These are phyloP conservation scores for Apoda limacodes DNA, from an alignment of 2,888 invertebrate species.

Conservation along the genomic window DNA sequence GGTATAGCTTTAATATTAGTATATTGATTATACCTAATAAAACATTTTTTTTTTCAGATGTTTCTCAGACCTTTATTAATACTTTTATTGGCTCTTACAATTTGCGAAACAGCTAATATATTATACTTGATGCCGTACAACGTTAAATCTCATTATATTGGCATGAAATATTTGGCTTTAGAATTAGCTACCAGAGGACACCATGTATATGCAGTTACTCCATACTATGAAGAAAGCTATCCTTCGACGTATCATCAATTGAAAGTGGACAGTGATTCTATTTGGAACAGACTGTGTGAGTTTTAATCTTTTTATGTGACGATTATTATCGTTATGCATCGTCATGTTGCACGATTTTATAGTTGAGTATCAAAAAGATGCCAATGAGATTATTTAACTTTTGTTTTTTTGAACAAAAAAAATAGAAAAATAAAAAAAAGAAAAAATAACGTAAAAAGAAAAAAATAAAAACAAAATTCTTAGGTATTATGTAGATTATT, in stretches of 20 bases:
- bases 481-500: no score
- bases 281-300: conserved; percentile 40
- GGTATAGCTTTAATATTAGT: no score
- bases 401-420: no score
- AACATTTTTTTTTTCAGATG: no score
- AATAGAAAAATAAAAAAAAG: no score
- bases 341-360: no score
- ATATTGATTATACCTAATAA: no score
- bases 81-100: conserved; percentile 5
- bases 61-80: no score
- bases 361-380: neutral
- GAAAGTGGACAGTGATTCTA: conserved; percentile 38
- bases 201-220: conserved; percentile 60
- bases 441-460: no score
- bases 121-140: conserved; percentile 57
- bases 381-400: neutral
- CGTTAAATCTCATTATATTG: conserved; percentile 56
- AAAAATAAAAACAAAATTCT: no score
- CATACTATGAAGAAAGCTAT: conserved; percentile 35
- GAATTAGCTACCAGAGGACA: conserved; percentile 63
- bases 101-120: conserved; percentile 41
- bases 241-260: conserved; percentile 49
- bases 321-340: neutral
- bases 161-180: conserved; percentile 51
- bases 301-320: no score